phyloP scores from a whole-genome alignment of 2,888 invertebrate genomes.

The Agrochola lota region DNA sequence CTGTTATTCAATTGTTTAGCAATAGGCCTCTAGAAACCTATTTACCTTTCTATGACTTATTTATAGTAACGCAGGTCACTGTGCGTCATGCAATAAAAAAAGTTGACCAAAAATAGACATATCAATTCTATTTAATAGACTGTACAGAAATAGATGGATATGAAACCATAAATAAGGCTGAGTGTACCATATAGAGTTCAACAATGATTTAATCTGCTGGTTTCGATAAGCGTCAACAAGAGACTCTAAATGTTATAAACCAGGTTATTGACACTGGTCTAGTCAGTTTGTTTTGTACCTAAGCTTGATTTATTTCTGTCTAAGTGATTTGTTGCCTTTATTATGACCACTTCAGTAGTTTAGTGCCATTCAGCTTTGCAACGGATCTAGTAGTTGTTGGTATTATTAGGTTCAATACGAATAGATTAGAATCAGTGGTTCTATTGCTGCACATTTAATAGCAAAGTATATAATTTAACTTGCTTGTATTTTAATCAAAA shows the following conservation, averaged over 20 bases:
- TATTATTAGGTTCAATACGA: slow-evolving; percentile 35
- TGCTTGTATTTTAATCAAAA: slow-evolving; percentile 23
- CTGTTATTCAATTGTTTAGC: neutral
- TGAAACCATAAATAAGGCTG: slow-evolving; percentile 44
- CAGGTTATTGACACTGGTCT: slow-evolving; percentile 49
- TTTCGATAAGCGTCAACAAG: slow-evolving; percentile 52
- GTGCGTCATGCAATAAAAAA: slow-evolving; percentile 56
- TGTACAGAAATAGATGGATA: slow-evolving; percentile 44
- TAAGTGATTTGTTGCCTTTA: slow-evolving; percentile 46
- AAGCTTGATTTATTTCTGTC: slow-evolving; percentile 47
- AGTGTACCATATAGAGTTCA: slow-evolving; percentile 45
- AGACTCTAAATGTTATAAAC: slow-evolving; percentile 24
- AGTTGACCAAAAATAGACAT: slow-evolving; percentile 36
- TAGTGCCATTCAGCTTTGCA: slow-evolving; percentile 22
- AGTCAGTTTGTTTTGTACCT: slow-evolving; percentile 24
- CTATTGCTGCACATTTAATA: slow-evolving; percentile 12
- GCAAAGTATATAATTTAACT: slow-evolving; percentile 29
- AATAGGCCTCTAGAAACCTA: neutral
- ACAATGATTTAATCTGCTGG: slow-evolving; percentile 56
- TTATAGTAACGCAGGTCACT: slow-evolving; percentile 7
- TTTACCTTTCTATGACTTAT: slow-evolving; percentile 20
- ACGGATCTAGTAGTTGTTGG: neutral
- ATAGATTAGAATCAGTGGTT: slow-evolving; percentile 32
- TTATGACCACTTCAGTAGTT: slow-evolving; percentile 40
- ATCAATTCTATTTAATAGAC: slow-evolving; percentile 33